A percentile compares a stretch with the other conserved stretches of the same genome.
Evolutionary conservation across 2,797 vertebrate genomes (phyloP).

Genomic region (Cyprinella venusta): DNA sequence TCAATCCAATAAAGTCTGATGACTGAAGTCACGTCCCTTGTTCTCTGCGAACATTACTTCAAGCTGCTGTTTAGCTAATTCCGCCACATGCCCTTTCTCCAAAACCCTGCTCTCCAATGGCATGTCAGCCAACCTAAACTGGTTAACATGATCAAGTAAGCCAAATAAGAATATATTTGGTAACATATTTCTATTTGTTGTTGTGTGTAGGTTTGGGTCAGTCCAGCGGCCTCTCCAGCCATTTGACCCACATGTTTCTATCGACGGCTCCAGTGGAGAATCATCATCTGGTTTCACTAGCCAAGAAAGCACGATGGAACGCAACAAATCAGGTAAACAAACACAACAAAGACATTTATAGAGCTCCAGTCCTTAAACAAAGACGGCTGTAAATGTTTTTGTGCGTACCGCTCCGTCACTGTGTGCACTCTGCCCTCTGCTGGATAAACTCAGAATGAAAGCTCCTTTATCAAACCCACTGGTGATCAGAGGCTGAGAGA

Average conservation of each 20-base stretch:
- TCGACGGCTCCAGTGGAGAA: conserved; percentile 86
- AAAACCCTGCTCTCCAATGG: neutral
- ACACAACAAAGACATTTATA: neutral
- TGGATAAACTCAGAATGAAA: conserved; percentile 26
- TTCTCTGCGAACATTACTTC: neutral
- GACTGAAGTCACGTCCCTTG: neutral
- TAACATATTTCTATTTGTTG: neutral
- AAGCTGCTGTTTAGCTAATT: neutral
- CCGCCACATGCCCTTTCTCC: neutral
- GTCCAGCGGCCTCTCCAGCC: conserved; percentile 79
- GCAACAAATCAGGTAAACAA: conserved; percentile 84
- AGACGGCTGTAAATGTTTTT: neutral
- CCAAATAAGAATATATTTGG: neutral
- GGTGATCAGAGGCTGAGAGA: neutral
- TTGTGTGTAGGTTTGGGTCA: conserved; percentile 74
- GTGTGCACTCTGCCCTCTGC: conserved; percentile 47
- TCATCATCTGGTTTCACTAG: conserved; percentile 88
- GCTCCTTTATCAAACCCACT: neutral
- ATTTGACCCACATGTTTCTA: conserved; percentile 79
- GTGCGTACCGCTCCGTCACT: neutral
- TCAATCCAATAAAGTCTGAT: neutral
- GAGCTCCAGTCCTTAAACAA: conserved; percentile 14
- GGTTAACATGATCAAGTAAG: neutral
- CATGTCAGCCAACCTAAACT: too few relatives aligned
- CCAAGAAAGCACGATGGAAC: conserved; percentile 90